A percentile compares a stretch with the other conserved stretches of the same genome.
Evolutionary conservation across 2,113 vertebrate species (phyloP).

Genomic region (Nothocercus nigrocapillus): DNA sequence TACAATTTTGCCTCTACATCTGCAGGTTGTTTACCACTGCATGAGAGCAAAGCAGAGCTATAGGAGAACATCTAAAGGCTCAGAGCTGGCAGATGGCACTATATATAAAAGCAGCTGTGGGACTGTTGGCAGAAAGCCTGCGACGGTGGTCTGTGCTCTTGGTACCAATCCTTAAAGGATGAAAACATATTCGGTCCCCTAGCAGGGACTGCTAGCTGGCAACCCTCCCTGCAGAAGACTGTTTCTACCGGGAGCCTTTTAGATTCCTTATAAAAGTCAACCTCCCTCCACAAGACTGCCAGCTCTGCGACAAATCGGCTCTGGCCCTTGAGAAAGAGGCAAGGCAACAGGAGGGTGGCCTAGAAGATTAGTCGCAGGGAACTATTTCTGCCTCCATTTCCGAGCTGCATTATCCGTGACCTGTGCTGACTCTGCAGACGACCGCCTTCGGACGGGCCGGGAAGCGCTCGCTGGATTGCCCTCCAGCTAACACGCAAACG

Average conservation of each 20-base stretch:
- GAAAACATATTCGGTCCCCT: background rate
- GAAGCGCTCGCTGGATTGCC: background rate
- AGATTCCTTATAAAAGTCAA: rapidly evolving
- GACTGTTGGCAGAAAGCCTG: background rate
- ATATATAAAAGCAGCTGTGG: constrained; percentile 12
- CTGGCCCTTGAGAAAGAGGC: background rate
- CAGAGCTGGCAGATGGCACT: constrained; percentile 35
- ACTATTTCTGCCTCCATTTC: background rate
- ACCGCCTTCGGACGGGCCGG: background rate
- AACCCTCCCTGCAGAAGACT: background rate
- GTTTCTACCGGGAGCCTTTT: background rate
- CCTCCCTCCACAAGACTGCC: rapidly evolving
- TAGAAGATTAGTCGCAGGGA: constrained; percentile 30
- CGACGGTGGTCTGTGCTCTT: background rate
- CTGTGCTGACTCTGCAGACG: background rate
- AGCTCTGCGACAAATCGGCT: background rate
- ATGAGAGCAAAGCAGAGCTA: background rate
- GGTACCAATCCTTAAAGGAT: background rate
- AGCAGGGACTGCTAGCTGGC: background rate
- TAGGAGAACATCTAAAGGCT: background rate
- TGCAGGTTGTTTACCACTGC: constrained; percentile 7
- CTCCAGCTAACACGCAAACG: rapidly evolving
- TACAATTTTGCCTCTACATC: background rate
- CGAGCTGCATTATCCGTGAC: constrained; percentile 10
- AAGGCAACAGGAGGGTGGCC: background rate